These are phyloP conservation scores for Styela clava DNA, from an alignment of 23 tunicate species.

Conservation along the genomic window DNA sequence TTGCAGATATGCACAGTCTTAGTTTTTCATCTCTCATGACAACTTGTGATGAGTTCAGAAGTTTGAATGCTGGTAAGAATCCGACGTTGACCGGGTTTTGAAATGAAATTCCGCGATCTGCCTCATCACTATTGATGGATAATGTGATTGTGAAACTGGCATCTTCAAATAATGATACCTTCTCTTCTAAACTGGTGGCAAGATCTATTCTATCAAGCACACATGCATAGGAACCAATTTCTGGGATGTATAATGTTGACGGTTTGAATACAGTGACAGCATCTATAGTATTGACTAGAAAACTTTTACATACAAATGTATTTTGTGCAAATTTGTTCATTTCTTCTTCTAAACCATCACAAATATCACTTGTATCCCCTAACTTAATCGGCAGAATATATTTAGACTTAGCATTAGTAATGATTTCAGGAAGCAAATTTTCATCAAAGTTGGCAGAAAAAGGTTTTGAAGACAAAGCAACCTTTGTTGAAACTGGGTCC, in stretches of 20 bases:
- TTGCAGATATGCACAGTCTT: constrained; percentile 18
- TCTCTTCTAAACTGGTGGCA: not conserved
- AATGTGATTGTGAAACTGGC: constrained; percentile 9
- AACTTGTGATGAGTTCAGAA: constrained; percentile 10
- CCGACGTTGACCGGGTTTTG: constrained; percentile 22
- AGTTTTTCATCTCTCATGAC: constrained; percentile 10
- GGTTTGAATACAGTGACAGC: not conserved
- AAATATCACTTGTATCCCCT: not conserved
- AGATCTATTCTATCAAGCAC: constrained; percentile 1
- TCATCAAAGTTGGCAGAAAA: constrained; percentile 13
- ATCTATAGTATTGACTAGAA: constrained; percentile 16
- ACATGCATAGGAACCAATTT: constrained; percentile 25
- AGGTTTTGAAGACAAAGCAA: constrained; percentile 3
- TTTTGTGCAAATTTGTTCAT: constrained; percentile 19
- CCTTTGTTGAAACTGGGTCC: not conserved
- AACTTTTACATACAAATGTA: constrained; percentile 8
- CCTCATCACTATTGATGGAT: not conserved
- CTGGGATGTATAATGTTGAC: not conserved
- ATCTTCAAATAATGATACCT: not conserved
- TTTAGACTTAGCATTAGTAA: constrained; percentile 9
- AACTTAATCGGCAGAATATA: constrained; percentile 17
- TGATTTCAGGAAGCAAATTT: constrained; percentile 1
- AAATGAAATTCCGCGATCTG: constrained; percentile 17
- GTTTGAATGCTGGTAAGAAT: constrained; percentile 25
- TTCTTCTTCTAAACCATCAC: constrained; percentile 20